phyloP scores from a whole-genome alignment of 2,888 invertebrate genomes.

The Blastobasis lacticolella region DNA sequence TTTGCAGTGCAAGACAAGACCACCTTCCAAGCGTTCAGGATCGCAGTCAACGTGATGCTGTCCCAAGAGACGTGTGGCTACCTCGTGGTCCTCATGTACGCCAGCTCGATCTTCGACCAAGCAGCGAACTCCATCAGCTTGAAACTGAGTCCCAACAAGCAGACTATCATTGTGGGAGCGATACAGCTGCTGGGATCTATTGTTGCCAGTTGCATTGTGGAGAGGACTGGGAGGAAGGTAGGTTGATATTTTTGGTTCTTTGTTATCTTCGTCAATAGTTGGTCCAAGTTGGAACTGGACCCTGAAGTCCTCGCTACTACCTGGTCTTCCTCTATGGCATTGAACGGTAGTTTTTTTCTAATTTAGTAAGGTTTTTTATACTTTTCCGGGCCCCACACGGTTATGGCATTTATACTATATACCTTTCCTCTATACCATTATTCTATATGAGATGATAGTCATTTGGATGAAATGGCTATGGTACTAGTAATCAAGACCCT shows the following conservation, averaged over 20 bases:
- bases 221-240: conserved; percentile 64
- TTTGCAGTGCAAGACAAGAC: conserved; percentile 61
- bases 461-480: no score
- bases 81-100: conserved; percentile 67
- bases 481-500: no score
- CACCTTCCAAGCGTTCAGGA: conserved; percentile 62
- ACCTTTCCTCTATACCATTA: no score
- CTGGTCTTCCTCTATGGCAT: no score
- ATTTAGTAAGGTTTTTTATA: no score
- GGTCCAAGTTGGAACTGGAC: no score
- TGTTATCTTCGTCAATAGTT: not conserved
- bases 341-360: no score
- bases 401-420: no score
- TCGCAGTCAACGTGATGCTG: conserved; percentile 62
- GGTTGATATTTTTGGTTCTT: conserved; percentile 1
- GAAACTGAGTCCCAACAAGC: conserved; percentile 61
- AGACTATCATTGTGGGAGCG: conserved; percentile 60
- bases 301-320: no score
- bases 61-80: conserved; percentile 67
- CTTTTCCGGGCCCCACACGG: no score
- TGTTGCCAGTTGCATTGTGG: conserved; percentile 63
- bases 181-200: conserved; percentile 61
- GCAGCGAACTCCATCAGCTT: conserved; percentile 59
- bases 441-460: no score
- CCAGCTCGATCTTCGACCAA: conserved; percentile 62